phyloP scores from a whole-genome alignment of 1,140 invertebrate genomes.

The Orchestia grillus region DNA sequence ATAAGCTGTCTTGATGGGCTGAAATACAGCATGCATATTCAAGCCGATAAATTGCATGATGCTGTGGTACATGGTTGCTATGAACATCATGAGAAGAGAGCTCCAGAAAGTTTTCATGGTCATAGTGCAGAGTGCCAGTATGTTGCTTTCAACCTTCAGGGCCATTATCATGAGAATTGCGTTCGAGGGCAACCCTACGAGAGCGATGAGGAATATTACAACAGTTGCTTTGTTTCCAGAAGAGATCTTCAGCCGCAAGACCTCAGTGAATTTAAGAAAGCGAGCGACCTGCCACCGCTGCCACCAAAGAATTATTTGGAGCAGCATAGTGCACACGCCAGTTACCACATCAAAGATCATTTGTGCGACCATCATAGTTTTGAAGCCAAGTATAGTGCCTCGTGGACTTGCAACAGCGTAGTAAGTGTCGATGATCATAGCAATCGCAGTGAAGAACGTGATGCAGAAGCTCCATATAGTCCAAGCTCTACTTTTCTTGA shows the following conservation, averaged over 20 bases:
- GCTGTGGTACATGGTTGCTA: background rate
- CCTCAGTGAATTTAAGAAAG: conserved; percentile 23
- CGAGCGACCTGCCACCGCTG: background rate
- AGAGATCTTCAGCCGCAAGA: background rate
- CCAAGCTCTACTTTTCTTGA: background rate
- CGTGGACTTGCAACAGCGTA: background rate
- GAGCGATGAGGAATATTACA: background rate
- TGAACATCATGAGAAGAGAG: background rate
- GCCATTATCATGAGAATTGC: background rate
- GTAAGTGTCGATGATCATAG: background rate
- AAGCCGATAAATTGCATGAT: background rate
- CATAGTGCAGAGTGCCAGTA: background rate
- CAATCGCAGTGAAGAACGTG: background rate
- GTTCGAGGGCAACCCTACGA: background rate
- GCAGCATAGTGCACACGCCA: background rate
- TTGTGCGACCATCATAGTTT: background rate
- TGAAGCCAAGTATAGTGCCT: background rate
- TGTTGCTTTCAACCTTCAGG: background rate
- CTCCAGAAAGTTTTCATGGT: conserved; percentile 13
- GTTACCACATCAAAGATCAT: conserved; percentile 30
- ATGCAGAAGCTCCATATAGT: background rate
- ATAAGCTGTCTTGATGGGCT: background rate
- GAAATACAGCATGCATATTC: background rate
- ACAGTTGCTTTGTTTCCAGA: background rate
- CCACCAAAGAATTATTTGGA: background rate